Base-by-base conservation (phyloP, 2,797 vertebrate genomes). In the Hippoglossus hippoglossus region DNA sequence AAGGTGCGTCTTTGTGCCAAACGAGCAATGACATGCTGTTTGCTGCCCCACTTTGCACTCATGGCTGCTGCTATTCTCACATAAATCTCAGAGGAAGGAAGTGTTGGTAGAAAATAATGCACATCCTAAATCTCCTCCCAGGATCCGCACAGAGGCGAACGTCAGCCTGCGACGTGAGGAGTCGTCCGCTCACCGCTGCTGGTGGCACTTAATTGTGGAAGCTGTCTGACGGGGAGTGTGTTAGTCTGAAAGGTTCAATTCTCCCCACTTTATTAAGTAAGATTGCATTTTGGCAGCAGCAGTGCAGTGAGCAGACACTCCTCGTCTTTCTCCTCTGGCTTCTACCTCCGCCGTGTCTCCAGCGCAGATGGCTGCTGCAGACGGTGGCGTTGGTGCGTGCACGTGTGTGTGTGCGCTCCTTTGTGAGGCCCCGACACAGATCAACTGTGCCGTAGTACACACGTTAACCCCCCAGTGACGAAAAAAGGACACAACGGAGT, bases 321-420 rank as follows among this genome's bases (percentile, higher is more conserved):
- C 24, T 67, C 6, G 44, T 62, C 51, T 5, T 53, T 10, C 51
- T 25, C n/a, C 5, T 68, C 73, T 18, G 1, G 53, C 46, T 51
- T 22, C 60, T 5, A 63, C 52, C 59, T 57, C 31, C n/a, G 11
- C 52, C 21, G 16, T 21, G 41, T 53, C 34, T 77, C 53, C 73
- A 63, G 63, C 15, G 52, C 82, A 87, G 83, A 87, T 84, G 85
- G 83, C 72, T 52, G 58, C 77, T 58, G 60, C 80, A 77, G 78
- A 84, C 70, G 31, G 57, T 16, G 2, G 19, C 9, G 8, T 19
- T 1, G 0, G 39, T 36, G 50, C 54, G 49, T 28, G 66, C 36
- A n/a, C 13, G 11, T 18, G 50, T 61, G 31, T n/a, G 28, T 13
- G 21, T 9, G 25, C 24, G 39, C 28, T 26, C 25, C 15, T 58